Evolutionary conservation across 2,888 invertebrate genomes (phyloP).

Genomic region (Merodon equestris): DNA sequence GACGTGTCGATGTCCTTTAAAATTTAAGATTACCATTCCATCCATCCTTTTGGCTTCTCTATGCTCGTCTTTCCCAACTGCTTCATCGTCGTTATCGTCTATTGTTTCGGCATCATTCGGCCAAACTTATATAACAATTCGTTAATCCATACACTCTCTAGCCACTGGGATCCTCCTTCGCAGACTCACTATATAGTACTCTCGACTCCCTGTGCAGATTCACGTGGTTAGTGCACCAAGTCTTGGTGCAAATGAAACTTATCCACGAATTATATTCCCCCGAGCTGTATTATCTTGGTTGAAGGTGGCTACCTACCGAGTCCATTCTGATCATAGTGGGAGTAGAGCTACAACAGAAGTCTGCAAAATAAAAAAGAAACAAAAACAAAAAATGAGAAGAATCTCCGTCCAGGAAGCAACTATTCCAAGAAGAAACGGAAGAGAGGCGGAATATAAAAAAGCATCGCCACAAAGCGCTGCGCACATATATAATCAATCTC

Average conservation of each 20-base stretch:
- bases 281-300: constrained; percentile 16
- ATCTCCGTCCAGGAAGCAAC: constrained; percentile 23
- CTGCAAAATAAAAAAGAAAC: constrained; percentile 26
- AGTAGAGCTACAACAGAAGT: constrained; percentile 40
- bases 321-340: constrained; percentile 18
- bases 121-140: constrained; percentile 45
- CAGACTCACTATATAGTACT: no score
- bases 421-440: constrained; percentile 30
- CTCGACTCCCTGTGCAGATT: no score
- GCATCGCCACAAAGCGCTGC: constrained; percentile 41
- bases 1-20: constrained; percentile 26
- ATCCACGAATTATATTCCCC: constrained; percentile 58
- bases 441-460: neutral
- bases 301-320: neutral
- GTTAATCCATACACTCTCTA: constrained; percentile 50
- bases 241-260: constrained; percentile 56
- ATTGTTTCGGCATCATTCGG: constrained; percentile 59
- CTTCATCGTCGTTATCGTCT: constrained; percentile 3
- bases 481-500: constrained; percentile 51
- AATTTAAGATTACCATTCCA: constrained; percentile 40
- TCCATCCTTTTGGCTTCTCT: constrained; percentile 10
- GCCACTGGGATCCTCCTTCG: constrained; percentile 16
- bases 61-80: no score
- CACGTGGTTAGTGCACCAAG: constrained; percentile 4
- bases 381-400: neutral